Evolutionary conservation across 2,888 invertebrate species (phyloP).

Genomic region (Chrysolina haemoptera): DNA sequence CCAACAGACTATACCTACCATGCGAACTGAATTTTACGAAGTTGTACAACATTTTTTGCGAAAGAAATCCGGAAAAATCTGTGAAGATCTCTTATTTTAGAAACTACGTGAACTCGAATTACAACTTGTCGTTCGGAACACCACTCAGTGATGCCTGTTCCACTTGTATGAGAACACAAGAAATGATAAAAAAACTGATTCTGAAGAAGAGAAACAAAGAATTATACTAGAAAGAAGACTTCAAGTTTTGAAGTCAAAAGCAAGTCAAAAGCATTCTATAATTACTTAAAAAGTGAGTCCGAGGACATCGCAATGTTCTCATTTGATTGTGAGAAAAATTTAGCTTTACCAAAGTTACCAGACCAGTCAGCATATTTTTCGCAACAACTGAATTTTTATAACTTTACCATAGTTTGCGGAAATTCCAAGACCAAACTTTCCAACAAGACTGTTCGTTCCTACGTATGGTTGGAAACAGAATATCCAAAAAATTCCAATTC

Average conservation of each 20-base stretch:
- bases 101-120: neutral
- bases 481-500: constrained; percentile 32
- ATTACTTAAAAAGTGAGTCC: too few species aligned
- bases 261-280: too few species aligned
- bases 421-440: constrained; percentile 28
- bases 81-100: neutral
- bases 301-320: constrained; percentile 43
- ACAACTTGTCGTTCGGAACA: constrained; percentile 1
- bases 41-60: neutral
- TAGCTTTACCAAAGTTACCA: constrained; percentile 38
- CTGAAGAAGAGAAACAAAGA: neutral
- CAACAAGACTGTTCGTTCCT: constrained; percentile 29
- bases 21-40: neutral
- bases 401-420: constrained; percentile 40
- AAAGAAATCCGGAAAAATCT: neutral
- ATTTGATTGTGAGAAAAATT: constrained; percentile 43
- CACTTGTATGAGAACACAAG: constrained; percentile 1
- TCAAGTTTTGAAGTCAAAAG: too few species aligned
- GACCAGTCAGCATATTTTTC: constrained; percentile 40
- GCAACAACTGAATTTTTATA: constrained; percentile 39
- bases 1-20: neutral
- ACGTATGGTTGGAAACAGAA: neutral
- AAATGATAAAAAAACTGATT: neutral
- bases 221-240: neutral
- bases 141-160: neutral